Evolutionary conservation across 2,888 invertebrate genomes (phyloP), one percentile per base, ranked within the genome.

Genomic region (Dioctria rufipes): DNA sequence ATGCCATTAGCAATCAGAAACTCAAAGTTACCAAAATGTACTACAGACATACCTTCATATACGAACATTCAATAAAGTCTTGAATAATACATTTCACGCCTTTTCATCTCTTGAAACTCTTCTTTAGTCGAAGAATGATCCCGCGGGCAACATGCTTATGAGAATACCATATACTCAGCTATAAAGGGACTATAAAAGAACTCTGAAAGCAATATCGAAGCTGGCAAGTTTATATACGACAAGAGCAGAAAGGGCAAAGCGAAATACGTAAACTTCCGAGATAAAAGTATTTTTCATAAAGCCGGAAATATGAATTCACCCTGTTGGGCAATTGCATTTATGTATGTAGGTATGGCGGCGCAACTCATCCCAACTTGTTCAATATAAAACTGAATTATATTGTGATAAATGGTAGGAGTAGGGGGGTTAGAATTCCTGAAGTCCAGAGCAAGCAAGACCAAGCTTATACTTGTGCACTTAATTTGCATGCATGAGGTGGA

Each of bases 401-500:
- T 11, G 11, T 4, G 54, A 11, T 11, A n/a, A 11, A 11, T n/a
- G 11, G 54, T 11, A 4, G 9, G 54, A 54, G 4, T 4, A 11
- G 54, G 54, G 3, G 1, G 1, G n/a, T 25, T 25, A 0, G 2
- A 25, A 25, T 25, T 25, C 25, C 25, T 25, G 25, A 25, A 25
- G 25, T 25, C 25, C 25, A 25, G 25, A 25, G 25, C 25, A 25
- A 25, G 25, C 25, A 25, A 25, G 25, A 25, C 0, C 25, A 2
- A 0, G 25, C 25, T 25, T 25, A 25, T 25, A 25, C 2, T 25
- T 11, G 54, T n/a, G 6, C 11, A 54, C 54, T 54, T 54, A 6
- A 54, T 54, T 54, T 54, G 54, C 54, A 54, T 54, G 54, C 54
- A 54, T 54, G 54, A n/a, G n/a, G 54, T n/a, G 54, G n/a, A 54